Conservation (phyloP, 1,140 invertebrate genomes). For the Scaptomyza pallida region DNA sequence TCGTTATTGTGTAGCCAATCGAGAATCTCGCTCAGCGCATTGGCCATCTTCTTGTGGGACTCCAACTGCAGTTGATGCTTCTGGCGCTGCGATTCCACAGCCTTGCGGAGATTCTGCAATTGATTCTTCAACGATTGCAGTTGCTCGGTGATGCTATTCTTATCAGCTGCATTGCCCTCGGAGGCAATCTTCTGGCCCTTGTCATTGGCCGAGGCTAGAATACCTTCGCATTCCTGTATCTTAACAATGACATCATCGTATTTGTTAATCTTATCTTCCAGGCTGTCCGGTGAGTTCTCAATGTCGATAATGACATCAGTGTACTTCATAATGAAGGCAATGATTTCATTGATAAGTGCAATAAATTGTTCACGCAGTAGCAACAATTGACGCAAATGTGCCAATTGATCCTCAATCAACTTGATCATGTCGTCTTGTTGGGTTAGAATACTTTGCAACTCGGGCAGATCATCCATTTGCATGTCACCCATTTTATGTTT, state of each 20-base stretch:
- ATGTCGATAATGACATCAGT: constrained; percentile 93
- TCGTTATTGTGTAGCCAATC: constrained; percentile 94
- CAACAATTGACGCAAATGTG: constrained; percentile 90
- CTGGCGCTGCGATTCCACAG: constrained; percentile 93
- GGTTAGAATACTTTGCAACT: constrained; percentile 90
- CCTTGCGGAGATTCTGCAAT: constrained; percentile 90
- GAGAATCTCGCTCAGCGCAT: constrained; percentile 91
- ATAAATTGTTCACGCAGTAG: constrained; percentile 94
- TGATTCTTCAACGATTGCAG: constrained; percentile 94
- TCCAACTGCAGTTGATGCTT: constrained; percentile 94
- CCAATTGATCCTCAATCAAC: constrained; percentile 92
- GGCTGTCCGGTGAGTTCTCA: constrained; percentile 90
- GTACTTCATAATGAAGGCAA: constrained; percentile 93
- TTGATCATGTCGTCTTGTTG: constrained; percentile 93
- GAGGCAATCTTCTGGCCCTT: constrained; percentile 96
- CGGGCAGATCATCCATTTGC: constrained; percentile 89
- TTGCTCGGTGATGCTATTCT: constrained; percentile 94
- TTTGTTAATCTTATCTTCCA: constrained; percentile 94
- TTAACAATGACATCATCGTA: constrained; percentile 93
- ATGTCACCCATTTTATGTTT: constrained; percentile 91
- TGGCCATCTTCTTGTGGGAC: constrained; percentile 92
- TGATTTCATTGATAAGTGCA: constrained; percentile 93
- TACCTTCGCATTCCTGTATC: constrained; percentile 95
- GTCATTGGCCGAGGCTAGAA: constrained; percentile 92
- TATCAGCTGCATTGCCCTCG: constrained; percentile 93